Percentiles rank a stretch among this genome's conserved stretches.
phyloP scores from a whole-genome alignment of 1,140 invertebrate genomes.

The Melitaea cinxia region DNA sequence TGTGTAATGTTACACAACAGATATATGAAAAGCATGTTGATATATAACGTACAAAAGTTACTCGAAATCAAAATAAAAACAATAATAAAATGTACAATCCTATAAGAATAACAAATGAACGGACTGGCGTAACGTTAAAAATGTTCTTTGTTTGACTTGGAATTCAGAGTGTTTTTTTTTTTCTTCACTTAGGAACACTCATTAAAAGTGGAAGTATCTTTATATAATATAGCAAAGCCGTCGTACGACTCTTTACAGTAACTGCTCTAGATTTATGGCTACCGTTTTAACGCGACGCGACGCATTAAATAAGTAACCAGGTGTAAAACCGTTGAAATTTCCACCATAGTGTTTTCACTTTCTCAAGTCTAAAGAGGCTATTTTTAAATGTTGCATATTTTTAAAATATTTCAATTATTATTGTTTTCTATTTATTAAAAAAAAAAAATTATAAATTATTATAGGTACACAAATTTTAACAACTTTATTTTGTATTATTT shows the following conservation, averaged over 20 bases:
- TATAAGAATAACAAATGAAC: not conserved
- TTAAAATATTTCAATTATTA: no score
- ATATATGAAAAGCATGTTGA: no score
- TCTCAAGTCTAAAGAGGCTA: constrained; percentile 1
- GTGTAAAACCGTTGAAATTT: constrained; percentile 25
- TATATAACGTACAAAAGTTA: not conserved
- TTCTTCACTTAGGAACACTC: constrained; percentile 11
- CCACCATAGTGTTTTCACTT: constrained; percentile 9
- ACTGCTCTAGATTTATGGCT: constrained; percentile 26
- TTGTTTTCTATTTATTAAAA: no score
- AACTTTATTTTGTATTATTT: no score
- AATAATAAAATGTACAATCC: not conserved
- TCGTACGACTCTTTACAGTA: constrained; percentile 18
- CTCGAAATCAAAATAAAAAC: not conserved
- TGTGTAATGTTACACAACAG: no score
- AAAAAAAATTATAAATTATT: no score
- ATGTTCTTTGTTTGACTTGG: not conserved
- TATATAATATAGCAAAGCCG: constrained; percentile 5
- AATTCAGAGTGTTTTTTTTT: constrained; percentile 5
- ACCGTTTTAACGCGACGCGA: constrained; percentile 22
- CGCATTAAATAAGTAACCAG: constrained; percentile 33
- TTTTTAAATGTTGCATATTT: no score
- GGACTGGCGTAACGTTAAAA: constrained; percentile 1
- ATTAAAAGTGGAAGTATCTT: constrained; percentile 10
- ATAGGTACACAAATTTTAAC: no score